Evolutionary conservation across 2,888 invertebrate species (phyloP).

Genomic region (Gymnocheta viridis): DNA sequence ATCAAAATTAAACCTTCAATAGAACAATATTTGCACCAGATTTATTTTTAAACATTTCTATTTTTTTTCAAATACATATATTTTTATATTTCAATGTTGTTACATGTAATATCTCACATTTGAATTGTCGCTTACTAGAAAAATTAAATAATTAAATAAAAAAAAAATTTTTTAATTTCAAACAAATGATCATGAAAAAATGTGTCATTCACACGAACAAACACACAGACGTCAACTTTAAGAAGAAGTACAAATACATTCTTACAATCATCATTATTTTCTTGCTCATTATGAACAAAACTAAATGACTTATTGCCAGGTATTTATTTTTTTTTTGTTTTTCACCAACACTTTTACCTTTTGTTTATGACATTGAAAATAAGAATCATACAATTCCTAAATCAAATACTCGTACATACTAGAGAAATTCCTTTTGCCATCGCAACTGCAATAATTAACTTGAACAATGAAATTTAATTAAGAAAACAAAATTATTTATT

Average conservation of each 20-base stretch:
- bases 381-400: not conserved
- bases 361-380: constrained; percentile 30
- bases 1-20: not conserved
- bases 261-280: not conserved
- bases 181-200: constrained; percentile 28
- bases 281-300: constrained; percentile 17
- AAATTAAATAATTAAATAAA: constrained; percentile 12
- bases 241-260: not conserved
- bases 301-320: constrained; percentile 48
- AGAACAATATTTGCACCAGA: not conserved
- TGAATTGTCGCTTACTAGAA: not conserved
- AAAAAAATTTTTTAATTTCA: not conserved
- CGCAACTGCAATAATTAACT: not conserved
- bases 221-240: not conserved
- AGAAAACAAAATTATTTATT: not conserved
- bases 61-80: not conserved
- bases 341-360: not conserved
- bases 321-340: not conserved
- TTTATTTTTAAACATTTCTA: constrained; percentile 24
- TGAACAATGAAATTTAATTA: not conserved
- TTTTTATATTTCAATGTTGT: not conserved
- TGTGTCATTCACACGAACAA: constrained; percentile 18
- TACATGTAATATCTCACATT: not conserved
- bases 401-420: constrained; percentile 15
- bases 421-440: constrained; percentile 17